A percentile compares a stretch with the other conserved stretches of the same genome.
Evolutionary conservation across 92 coral and sea anemone genomes (phyloP).

Genomic region (Plumapathes pennacea): DNA sequence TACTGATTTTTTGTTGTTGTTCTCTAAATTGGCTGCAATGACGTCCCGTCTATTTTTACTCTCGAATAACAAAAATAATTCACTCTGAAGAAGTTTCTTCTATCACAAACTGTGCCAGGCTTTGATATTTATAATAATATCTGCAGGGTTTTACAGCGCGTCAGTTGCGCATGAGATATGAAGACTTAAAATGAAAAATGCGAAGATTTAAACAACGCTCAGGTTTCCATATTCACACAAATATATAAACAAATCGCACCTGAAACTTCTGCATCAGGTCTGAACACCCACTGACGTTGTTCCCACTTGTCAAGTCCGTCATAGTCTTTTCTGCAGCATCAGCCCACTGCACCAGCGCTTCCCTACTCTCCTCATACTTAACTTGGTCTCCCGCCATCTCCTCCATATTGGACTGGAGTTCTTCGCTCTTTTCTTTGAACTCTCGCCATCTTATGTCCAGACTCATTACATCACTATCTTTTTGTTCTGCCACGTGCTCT

Average conservation of each 20-base stretch:
- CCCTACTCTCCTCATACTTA: slow-evolving; percentile 52
- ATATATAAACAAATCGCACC: slow-evolving; percentile 39
- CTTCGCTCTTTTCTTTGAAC: slow-evolving; percentile 41
- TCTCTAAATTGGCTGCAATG: too few relatives aligned
- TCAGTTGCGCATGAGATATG: too few relatives aligned
- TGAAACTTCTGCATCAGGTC: slow-evolving; percentile 55
- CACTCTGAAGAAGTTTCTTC: too few relatives aligned
- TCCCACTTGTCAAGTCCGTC: slow-evolving; percentile 40
- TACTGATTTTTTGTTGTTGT: too few relatives aligned
- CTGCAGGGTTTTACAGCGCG: too few relatives aligned
- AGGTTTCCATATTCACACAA: too few relatives aligned
- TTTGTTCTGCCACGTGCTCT: slow-evolving; percentile 33
- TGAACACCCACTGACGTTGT: slow-evolving; percentile 56
- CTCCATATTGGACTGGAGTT: slow-evolving; percentile 41
- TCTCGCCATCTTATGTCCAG: slow-evolving; percentile 52
- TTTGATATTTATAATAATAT: too few relatives aligned
- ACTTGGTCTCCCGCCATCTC: slow-evolving; percentile 54
- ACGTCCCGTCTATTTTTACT: too few relatives aligned
- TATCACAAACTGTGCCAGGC: too few relatives aligned
- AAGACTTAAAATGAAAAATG: too few relatives aligned
- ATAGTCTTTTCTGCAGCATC: slow-evolving; percentile 42
- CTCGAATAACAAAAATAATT: too few relatives aligned
- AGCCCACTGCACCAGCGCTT: slow-evolving; percentile 44
- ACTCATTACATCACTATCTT: slow-evolving; percentile 10
- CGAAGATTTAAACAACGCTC: too few relatives aligned